Percentiles rank a stretch among this genome's conserved stretches.
Evolutionary conservation across 2,888 invertebrate genomes (phyloP).

Genomic region (Metopia argyrocephala): DNA sequence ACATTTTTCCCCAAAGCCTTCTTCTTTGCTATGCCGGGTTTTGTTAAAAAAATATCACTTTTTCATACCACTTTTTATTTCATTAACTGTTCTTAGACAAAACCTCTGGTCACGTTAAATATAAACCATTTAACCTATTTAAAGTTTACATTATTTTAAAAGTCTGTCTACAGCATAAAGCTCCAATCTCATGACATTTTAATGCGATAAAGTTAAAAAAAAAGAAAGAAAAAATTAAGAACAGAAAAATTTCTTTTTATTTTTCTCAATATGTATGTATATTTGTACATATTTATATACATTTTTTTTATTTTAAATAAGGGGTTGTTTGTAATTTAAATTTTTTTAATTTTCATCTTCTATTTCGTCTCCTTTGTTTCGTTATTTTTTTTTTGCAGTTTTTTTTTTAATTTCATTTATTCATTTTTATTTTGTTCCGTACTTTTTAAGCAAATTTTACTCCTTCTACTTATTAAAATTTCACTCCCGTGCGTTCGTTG

Average conservation of each 20-base stretch:
- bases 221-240: slow-evolving; percentile 25
- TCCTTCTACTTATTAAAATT: background rate
- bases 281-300: background rate
- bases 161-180: slow-evolving; percentile 31
- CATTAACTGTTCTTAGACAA: too few relatives aligned
- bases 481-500: slow-evolving; percentile 1
- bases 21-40: too few relatives aligned
- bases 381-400: slow-evolving; percentile 29
- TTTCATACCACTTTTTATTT: too few relatives aligned
- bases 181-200: slow-evolving; percentile 61
- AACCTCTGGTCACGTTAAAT: too few relatives aligned
- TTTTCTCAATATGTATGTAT: slow-evolving; percentile 49
- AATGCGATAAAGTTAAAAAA: slow-evolving; percentile 58
- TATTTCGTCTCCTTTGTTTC: slow-evolving; percentile 57
- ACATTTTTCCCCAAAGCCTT: too few relatives aligned
- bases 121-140: too few relatives aligned
- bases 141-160: background rate
- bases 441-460: slow-evolving; percentile 28
- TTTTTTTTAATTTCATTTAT: slow-evolving; percentile 42
- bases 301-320: slow-evolving; percentile 42
- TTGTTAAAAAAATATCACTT: too few relatives aligned
- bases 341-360: slow-evolving; percentile 54
- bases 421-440: slow-evolving; percentile 38
- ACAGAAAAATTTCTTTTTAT: slow-evolving; percentile 35
- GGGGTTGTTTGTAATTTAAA: slow-evolving; percentile 64